phyloP scores from a whole-genome alignment of 2,797 vertebrate genomes.

The Ambastaia sidthimunki region DNA sequence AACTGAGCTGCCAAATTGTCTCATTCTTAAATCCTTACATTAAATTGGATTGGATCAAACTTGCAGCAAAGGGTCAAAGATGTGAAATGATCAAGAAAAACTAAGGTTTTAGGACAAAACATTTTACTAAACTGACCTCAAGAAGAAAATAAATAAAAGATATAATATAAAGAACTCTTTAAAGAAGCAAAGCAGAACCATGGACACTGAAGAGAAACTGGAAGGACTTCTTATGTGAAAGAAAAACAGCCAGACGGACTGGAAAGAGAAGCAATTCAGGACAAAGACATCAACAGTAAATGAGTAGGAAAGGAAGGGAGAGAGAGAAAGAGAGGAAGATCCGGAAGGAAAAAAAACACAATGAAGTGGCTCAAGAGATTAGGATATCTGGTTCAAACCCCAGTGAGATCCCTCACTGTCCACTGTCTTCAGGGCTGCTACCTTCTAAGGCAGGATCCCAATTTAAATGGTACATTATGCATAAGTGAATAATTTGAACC shows the following conservation, averaged over 20 bases:
- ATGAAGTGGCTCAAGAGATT: not conserved
- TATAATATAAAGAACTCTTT: not conserved
- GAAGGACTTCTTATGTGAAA: not conserved
- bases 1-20: not conserved
- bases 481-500: conserved; percentile 1
- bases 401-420: not conserved
- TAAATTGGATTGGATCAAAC: no score
- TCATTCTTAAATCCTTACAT: not conserved
- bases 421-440: not conserved
- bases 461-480: not conserved
- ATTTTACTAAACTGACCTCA: not conserved
- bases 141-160: not conserved
- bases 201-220: not conserved
- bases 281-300: conserved; percentile 4
- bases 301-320: not conserved
- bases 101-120: not conserved
- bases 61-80: not conserved
- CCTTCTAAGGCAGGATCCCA: not conserved
- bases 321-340: not conserved
- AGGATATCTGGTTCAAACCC: not conserved
- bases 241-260: not conserved
- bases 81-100: not conserved
- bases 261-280: not conserved
- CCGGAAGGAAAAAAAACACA: not conserved
- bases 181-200: not conserved